Percentiles rank a stretch among this genome's conserved stretches.
Evolutionary conservation across 2,888 invertebrate species (phyloP).

Genomic region (Mythimna ferrago): DNA sequence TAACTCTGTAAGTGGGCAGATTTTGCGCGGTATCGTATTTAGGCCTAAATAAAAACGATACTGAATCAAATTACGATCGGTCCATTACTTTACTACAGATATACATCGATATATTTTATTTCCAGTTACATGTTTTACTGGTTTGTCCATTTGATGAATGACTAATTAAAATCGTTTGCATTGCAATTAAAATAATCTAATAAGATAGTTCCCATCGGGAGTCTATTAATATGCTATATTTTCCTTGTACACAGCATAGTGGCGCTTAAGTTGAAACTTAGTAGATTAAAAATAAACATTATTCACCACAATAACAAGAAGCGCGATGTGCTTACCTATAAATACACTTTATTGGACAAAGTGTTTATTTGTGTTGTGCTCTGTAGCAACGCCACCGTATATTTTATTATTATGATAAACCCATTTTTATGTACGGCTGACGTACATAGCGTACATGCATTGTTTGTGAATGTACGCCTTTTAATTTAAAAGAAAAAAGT

Average conservation of each 20-base stretch:
- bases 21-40: slow-evolving; percentile 86
- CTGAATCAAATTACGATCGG: slow-evolving; percentile 72
- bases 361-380: slow-evolving; percentile 8
- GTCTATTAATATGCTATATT: slow-evolving; percentile 33
- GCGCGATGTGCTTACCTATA: slow-evolving; percentile 27
- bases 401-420: no score
- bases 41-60: slow-evolving; percentile 87
- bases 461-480: no score
- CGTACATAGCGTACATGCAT: no score
- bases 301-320: slow-evolving; percentile 59
- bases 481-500: no score
- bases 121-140: slow-evolving; percentile 23
- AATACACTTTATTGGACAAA: slow-evolving; percentile 39
- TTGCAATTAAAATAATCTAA: slow-evolving; percentile 45
- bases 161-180: slow-evolving; percentile 39
- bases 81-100: slow-evolving; percentile 33
- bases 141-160: slow-evolving; percentile 34
- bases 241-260: slow-evolving; percentile 28
- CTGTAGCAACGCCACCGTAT: no score
- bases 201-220: slow-evolving; percentile 29
- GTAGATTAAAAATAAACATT: slow-evolving; percentile 51
- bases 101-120: slow-evolving; percentile 21
- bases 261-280: slow-evolving; percentile 37
- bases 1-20: slow-evolving; percentile 89
- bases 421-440: no score